phyloP scores from a whole-genome alignment of 2,113 vertebrate species.

The Accipiter virgatus region DNA sequence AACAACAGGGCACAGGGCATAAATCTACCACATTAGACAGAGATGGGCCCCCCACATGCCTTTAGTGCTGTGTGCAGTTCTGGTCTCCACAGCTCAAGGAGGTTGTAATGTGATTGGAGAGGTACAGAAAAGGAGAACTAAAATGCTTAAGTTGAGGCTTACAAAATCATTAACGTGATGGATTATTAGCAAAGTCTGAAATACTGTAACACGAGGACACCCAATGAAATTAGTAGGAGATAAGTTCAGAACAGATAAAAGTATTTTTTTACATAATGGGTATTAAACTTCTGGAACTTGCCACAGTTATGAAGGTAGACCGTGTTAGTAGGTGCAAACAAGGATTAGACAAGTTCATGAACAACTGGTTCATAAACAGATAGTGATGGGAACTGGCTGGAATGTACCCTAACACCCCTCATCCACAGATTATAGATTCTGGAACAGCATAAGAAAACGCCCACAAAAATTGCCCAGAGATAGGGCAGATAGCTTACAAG shows the following conservation, averaged over 20 bases:
- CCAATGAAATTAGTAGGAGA: neutral
- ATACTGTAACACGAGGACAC: neutral
- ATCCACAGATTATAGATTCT: neutral
- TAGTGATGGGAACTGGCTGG: neutral
- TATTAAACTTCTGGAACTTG: neutral
- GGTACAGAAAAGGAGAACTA: neutral
- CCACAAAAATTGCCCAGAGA: neutral
- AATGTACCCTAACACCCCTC: neutral
- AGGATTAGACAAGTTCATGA: neutral
- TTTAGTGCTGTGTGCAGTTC: neutral
- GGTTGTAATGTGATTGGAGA: neutral
- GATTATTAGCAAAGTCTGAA: neutral
- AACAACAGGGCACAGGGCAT: neutral
- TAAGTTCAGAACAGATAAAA: neutral
- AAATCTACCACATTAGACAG: neutral
- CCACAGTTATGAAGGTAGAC: neutral
- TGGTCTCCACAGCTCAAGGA: neutral
- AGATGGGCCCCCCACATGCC: fast-evolving
- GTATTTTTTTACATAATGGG: neutral
- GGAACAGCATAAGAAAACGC: neutral
- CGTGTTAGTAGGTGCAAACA: neutral
- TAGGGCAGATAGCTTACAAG: neutral
- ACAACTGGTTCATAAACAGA: neutral
- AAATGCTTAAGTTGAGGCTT: neutral
- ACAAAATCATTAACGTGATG: neutral